Percentiles rank a stretch among this genome's conserved stretches.
phyloP scores from a whole-genome alignment of 2,797 vertebrate genomes.

The Anomalospiza imberbis region DNA sequence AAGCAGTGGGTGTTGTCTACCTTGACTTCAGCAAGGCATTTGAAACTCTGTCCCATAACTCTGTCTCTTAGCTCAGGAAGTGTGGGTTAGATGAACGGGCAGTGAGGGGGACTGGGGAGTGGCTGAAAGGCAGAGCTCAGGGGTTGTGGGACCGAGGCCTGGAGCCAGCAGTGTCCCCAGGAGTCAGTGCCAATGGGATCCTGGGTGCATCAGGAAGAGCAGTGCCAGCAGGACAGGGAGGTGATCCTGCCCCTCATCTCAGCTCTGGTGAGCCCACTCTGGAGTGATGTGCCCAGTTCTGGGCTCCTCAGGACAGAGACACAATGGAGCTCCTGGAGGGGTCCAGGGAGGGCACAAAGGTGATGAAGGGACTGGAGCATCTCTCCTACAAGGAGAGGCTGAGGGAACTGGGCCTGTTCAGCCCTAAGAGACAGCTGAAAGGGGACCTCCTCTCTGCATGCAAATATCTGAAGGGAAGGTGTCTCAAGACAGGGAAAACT shows the following conservation, averaged over 20 bases:
- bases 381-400: neutral
- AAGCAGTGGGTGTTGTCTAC: neutral
- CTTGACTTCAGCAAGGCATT: neutral
- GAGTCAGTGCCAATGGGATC: neutral
- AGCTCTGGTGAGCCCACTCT: neutral
- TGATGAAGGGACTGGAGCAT: neutral
- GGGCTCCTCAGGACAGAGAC: neutral
- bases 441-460: neutral
- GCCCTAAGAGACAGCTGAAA: neutral
- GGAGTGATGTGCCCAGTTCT: neutral
- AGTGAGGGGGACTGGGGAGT: neutral
- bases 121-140: neutral
- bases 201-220: neutral
- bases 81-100: neutral
- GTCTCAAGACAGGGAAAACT: neutral
- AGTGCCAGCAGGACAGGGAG: neutral
- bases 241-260: neutral
- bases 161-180: neutral
- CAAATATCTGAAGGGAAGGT: neutral
- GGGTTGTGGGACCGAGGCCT: neutral
- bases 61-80: neutral
- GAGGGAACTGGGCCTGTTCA: neutral
- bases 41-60: neutral
- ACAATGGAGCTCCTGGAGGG: neutral
- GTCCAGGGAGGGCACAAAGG: neutral